These are phyloP conservation scores for Dasypus novemcinctus DNA, from an alignment of 2,113 vertebrate species.

Conservation along the genomic window DNA sequence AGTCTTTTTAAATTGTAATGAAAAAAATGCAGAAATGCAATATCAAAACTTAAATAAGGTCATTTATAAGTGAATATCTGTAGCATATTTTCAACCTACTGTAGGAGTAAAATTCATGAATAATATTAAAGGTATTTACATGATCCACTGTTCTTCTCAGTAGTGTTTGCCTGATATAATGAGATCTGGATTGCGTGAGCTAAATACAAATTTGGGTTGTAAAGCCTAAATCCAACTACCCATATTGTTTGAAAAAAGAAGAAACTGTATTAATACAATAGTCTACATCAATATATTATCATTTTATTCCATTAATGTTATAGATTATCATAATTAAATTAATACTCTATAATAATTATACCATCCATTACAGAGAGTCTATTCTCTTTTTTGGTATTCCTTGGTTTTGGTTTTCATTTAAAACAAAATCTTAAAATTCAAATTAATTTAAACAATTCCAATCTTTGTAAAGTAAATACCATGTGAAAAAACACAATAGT, in stretches of 20 bases:
- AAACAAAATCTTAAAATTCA: constrained; percentile 69
- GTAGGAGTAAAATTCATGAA: constrained; percentile 82
- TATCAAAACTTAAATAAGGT: constrained; percentile 75
- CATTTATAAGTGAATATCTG: constrained; percentile 78
- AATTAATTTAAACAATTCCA: constrained; percentile 75
- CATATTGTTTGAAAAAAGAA: constrained; percentile 62
- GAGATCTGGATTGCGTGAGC: constrained; percentile 78
- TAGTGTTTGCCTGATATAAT: constrained; percentile 83
- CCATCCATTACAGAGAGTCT: constrained; percentile 49
- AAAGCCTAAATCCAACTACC: constrained; percentile 65
- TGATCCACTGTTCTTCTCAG: constrained; percentile 79
- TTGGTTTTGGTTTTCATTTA: constrained; percentile 70
- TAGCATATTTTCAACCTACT: constrained; percentile 74
- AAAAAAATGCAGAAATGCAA: constrained; percentile 74
- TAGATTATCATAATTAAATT: constrained; percentile 74
- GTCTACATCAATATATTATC: constrained; percentile 75
- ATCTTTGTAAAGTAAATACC: constrained; percentile 62
- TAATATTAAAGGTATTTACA: constrained; percentile 84
- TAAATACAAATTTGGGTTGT: constrained; percentile 79
- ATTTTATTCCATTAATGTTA: constrained; percentile 67
- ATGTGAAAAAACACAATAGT: constrained; percentile 7
- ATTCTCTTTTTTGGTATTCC: constrained; percentile 27
- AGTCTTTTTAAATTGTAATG: constrained; percentile 71
- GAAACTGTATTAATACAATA: constrained; percentile 70
- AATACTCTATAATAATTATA: constrained; percentile 69